phyloP scores from a whole-genome alignment of 2,113 vertebrate species.

The Phasianus colchicus region DNA sequence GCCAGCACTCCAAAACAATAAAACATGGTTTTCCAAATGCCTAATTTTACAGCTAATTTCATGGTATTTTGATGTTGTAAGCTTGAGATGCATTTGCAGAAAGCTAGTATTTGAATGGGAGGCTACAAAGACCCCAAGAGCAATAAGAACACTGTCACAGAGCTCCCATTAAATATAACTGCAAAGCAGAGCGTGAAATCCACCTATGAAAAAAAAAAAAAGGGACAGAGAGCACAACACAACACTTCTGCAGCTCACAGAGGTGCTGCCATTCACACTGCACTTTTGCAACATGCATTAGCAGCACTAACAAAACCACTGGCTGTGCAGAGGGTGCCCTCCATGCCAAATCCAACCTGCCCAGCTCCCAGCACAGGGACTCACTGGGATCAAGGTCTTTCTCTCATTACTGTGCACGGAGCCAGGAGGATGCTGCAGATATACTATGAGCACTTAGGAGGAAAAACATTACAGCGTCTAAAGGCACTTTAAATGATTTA shows the following conservation, averaged over 20 bases:
- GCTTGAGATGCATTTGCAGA: not conserved
- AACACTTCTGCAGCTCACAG: not conserved
- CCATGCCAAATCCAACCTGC: too few relatives aligned
- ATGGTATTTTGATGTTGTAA: not conserved
- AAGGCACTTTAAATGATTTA: slow-evolving; percentile 75
- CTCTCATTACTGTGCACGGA: not conserved
- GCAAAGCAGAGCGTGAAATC: not conserved
- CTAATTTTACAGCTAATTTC: not conserved
- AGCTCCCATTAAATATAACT: not conserved
- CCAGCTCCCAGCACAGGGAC: not conserved
- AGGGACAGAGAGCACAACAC: not conserved
- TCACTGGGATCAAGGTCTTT: not conserved
- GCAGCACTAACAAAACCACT: not conserved
- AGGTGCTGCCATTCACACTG: not conserved
- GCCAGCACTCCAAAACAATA: not conserved
- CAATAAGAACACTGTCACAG: not conserved
- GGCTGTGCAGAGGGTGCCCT: too few relatives aligned
- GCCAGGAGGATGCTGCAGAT: slow-evolving; percentile 23
- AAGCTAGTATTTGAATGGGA: not conserved
- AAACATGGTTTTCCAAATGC: not conserved
- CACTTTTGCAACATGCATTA: not conserved
- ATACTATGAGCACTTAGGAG: not conserved
- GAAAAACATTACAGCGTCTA: slow-evolving; percentile 61
- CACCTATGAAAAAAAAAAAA: not conserved
- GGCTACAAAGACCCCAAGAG: not conserved